phyloP scores from a whole-genome alignment of 92 coral and sea anemone species.

The Porites cylindrica region DNA sequence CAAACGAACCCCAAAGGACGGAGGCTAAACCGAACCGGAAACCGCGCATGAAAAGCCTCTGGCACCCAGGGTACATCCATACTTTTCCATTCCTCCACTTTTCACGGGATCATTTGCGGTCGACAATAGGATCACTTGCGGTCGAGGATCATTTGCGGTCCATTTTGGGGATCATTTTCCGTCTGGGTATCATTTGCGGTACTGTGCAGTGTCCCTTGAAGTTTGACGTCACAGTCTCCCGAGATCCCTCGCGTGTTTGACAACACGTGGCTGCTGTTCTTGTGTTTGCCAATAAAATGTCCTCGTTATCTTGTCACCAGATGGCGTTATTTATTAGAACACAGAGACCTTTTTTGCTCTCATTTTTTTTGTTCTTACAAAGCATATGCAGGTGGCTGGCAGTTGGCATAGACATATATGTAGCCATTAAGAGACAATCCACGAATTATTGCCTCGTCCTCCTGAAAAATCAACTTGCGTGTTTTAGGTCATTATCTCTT shows the following conservation, averaged over 20 bases:
- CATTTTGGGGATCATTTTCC: too few species aligned
- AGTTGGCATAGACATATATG: slow-evolving; percentile 3
- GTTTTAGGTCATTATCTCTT: background rate
- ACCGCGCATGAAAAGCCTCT: too few species aligned
- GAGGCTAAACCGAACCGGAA: too few species aligned
- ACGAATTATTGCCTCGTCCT: background rate
- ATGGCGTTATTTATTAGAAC: slow-evolving; percentile 28
- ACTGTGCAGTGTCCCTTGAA: background rate
- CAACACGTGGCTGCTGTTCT: slow-evolving; percentile 39
- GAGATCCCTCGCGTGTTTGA: background rate
- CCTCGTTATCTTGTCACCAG: background rate
- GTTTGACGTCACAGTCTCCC: slow-evolving; percentile 20
- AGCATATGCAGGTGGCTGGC: slow-evolving; percentile 17
- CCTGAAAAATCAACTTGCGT: background rate
- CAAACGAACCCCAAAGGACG: too few species aligned
- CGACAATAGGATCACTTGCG: too few species aligned
- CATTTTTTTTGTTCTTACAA: background rate
- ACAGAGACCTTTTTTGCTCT: background rate
- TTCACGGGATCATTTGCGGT: too few species aligned
- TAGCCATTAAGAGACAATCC: background rate
- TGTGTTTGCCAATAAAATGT: slow-evolving; percentile 17
- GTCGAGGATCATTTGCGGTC: too few species aligned
- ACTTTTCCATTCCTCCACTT: too few species aligned
- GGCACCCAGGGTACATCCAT: too few species aligned
- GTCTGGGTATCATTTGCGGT: background rate